Evolutionary conservation across 2,797 vertebrate species (phyloP), one percentile per base, ranked within the genome.

Genomic region (Chiroxiphia lanceolata): DNA sequence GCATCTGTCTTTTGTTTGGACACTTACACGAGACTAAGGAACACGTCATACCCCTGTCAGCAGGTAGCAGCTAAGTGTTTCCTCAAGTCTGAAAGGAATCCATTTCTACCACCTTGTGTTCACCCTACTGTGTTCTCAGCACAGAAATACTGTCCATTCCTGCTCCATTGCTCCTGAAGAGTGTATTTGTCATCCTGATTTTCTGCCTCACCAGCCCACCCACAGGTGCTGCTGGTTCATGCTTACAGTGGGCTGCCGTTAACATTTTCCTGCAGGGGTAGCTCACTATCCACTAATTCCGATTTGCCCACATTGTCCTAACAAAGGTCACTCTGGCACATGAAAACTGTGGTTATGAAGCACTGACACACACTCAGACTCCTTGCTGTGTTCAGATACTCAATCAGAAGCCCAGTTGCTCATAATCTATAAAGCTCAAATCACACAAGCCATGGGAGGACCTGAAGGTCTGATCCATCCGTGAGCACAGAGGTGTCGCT

Each of bases 1-100:
- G 17, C 19, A 23, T 3, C 20, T 40, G 5, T 17, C 2, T 48
- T 76, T 64, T 61, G 29, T 23, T 68, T 42, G 33, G 19, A 29
- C 13, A 21, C 48, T 63, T 19, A 21, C 0, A 2, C 6, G 29
- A n/a, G 33, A 13, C 45, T 20, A 25, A 36, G 9, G 33, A 23
- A 26, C 15, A 42, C 0, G 1, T 1, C 45, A 60, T 6, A 48
- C 8, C 38, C 3, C 3, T 3, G 1, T 19, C 42, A 75, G 47
- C 12, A 80, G 50, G 31, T 10, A 65, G 54, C 40, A 56, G 22
- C 6, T 14, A 34, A 29, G 13, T 26, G 18, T 26, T 34, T 51
- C 65, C 47, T 78, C 27, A 26, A 5, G 42, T 36, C n/a, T 26
- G 27, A 47, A 50, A 57, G 4, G 2, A 64, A 61, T 38, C 18